Conservation (phyloP, 2,797 vertebrate genomes). For the Trichosurus vulpecula region DNA sequence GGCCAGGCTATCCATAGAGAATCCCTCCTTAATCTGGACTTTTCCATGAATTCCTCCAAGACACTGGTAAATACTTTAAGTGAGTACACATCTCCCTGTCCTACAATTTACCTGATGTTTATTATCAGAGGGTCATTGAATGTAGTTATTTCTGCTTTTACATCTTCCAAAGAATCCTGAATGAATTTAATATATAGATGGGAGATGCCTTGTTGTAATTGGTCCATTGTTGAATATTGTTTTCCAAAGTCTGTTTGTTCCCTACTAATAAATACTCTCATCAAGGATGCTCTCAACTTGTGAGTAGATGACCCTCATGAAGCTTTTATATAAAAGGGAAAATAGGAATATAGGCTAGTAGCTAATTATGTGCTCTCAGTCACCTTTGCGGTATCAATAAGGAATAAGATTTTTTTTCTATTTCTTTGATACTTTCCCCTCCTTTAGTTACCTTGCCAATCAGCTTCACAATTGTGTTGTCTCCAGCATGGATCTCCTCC, state of each 20-base stretch:
- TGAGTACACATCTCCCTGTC: neutral
- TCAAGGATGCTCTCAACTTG: neutral
- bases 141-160: neutral
- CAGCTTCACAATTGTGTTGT: neutral
- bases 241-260: neutral
- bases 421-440: neutral
- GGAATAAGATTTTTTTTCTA: neutral
- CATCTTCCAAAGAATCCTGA: neutral
- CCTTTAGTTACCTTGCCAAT: neutral
- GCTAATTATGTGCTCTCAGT: neutral
- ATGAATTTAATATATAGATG: neutral
- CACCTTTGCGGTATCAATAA: neutral
- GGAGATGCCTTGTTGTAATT: neutral
- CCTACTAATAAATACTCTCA: neutral
- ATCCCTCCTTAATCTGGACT: neutral
- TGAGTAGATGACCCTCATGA: neutral
- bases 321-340: neutral
- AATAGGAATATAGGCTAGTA: neutral
- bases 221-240: neutral
- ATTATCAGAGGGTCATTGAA: neutral
- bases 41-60: neutral
- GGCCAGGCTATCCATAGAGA: neutral
- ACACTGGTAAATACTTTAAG: neutral
- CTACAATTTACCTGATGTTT: neutral
- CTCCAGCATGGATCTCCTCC: neutral